Percentiles rank a stretch among this genome's conserved stretches.
Conservation (phyloP, 1,140 invertebrate genomes). For the Bombus superbus region DNA sequence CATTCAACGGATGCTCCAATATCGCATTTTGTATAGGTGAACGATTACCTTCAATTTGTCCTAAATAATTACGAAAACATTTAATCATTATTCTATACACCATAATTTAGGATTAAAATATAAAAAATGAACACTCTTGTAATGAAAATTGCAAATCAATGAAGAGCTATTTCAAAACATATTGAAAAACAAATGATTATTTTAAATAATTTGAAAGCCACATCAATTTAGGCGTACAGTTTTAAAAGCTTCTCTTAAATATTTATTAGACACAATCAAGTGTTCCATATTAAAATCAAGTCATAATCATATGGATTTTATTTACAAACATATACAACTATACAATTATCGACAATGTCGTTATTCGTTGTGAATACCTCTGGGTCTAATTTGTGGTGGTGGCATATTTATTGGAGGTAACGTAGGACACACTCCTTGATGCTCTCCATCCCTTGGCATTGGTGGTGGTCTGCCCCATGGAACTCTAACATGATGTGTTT, state of each 20-base stretch:
- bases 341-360: background rate
- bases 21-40: conserved; percentile 69
- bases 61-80: conserved; percentile 58
- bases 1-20: conserved; percentile 71
- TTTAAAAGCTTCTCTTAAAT: background rate
- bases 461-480: conserved; percentile 77
- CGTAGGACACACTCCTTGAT: conserved; percentile 67
- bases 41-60: conserved; percentile 70
- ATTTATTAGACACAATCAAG: conserved; percentile 6
- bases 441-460: conserved; percentile 70
- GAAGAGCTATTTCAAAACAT: background rate
- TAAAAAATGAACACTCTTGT: background rate
- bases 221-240: background rate
- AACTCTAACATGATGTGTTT: conserved; percentile 73
- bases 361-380: conserved; percentile 68
- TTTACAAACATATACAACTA: conserved; percentile 16
- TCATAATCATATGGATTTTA: background rate
- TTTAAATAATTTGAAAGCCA: background rate
- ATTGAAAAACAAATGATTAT: background rate
- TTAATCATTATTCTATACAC: conserved; percentile 13
- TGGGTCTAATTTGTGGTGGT: conserved; percentile 79
- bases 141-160: background rate
- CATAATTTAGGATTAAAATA: background rate
- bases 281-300: background rate
- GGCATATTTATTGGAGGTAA: conserved; percentile 78